Conservation (phyloP, 2,888 invertebrate genomes). For the Leptopilina myrica region DNA sequence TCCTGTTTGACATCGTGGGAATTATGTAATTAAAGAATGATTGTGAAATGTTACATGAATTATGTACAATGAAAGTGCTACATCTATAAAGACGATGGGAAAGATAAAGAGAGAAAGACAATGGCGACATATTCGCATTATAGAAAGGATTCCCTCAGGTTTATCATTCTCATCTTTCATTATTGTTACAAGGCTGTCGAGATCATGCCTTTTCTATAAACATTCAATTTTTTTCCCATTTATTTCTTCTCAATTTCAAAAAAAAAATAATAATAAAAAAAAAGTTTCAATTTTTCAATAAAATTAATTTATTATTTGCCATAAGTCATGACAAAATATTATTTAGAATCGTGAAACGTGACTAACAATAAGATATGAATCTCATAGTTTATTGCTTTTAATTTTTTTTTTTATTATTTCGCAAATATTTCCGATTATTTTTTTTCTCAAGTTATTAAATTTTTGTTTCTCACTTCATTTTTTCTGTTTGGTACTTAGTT, state of each 20-base stretch:
- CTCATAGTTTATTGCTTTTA: neutral
- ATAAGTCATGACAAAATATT: slow-evolving; percentile 10
- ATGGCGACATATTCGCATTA: slow-evolving; percentile 11
- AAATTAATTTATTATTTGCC: slow-evolving; percentile 3
- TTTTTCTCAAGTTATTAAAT: too few relatives aligned
- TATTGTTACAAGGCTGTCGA: slow-evolving; percentile 29
- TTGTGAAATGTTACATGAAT: slow-evolving; percentile 31
- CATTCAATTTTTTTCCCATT: neutral
- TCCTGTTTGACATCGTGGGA: neutral
- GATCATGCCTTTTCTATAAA: slow-evolving; percentile 11
- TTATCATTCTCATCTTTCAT: slow-evolving; percentile 33
- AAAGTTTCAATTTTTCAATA: neutral
- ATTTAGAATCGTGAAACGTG: neutral
- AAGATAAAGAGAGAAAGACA: slow-evolving; percentile 29
- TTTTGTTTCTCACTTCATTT: too few relatives aligned
- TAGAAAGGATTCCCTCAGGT: slow-evolving; percentile 31
- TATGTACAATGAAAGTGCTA: slow-evolving; percentile 19
- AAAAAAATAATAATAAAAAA: neutral
- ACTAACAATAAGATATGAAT: too few relatives aligned
- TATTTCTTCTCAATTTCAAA: neutral
- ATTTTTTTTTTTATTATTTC: neutral
- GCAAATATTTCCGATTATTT: too few relatives aligned
- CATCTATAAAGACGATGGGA: neutral
- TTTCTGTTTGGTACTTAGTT: too few relatives aligned
- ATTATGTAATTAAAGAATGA: slow-evolving; percentile 1